Conservation (phyloP, 2,888 invertebrate genomes). For the Papilio protenor region DNA sequence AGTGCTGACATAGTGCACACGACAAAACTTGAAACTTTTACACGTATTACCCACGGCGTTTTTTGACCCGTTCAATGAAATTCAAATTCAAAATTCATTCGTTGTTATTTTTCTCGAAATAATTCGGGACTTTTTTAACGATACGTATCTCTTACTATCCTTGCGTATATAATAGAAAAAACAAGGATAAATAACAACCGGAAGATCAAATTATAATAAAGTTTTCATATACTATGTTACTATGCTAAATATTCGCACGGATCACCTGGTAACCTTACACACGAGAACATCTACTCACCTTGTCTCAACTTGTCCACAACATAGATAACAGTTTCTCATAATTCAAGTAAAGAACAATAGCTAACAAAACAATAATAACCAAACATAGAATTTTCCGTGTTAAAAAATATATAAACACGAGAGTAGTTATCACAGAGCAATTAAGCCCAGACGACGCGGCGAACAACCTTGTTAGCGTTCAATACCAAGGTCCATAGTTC, state of each 20-base stretch:
- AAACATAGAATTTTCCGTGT: slow-evolving; percentile 32
- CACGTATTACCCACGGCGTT: neutral
- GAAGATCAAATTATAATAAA: neutral
- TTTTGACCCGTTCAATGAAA: neutral
- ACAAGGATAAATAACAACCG: neutral
- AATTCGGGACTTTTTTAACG: neutral
- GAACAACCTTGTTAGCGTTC: slow-evolving; percentile 69
- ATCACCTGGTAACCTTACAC: slow-evolving; percentile 1
- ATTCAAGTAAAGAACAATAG: slow-evolving; percentile 24
- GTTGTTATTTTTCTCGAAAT: neutral
- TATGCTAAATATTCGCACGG: slow-evolving; percentile 14
- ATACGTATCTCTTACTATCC: neutral
- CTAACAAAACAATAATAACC: slow-evolving; percentile 28
- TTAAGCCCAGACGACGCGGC: slow-evolving; percentile 50
- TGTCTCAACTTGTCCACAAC: neutral
- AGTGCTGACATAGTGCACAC: neutral
- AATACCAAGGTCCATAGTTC: slow-evolving; percentile 78
- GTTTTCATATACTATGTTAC: neutral
- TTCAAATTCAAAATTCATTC: neutral
- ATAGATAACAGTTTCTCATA: neutral
- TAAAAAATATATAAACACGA: slow-evolving; percentile 32
- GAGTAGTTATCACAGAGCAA: slow-evolving; percentile 41
- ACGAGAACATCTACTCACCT: neutral
- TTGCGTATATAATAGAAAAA: neutral
- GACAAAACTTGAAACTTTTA: neutral